These are phyloP conservation scores for Bicyclus anynana DNA, from an alignment of 1,140 invertebrate genomes.

Conservation along the genomic window DNA sequence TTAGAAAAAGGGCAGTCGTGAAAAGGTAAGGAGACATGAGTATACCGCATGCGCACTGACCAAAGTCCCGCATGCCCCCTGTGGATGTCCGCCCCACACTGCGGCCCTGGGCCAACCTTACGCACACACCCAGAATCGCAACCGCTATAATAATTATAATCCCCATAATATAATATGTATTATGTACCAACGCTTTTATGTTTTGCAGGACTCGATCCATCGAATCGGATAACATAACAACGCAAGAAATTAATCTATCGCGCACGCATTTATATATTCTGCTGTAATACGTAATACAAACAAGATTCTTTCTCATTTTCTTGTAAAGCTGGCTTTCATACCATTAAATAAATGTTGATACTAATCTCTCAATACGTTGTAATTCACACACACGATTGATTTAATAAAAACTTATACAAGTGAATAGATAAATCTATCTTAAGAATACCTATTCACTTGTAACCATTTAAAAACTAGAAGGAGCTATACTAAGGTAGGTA, in stretches of 20 bases:
- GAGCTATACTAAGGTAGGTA: neutral
- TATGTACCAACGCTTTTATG: slow-evolving; percentile 14
- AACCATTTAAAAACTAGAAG: neutral
- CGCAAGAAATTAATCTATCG: neutral
- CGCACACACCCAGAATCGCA: slow-evolving; percentile 3
- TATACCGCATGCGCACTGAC: slow-evolving; percentile 60
- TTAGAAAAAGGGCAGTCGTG: slow-evolving; percentile 89
- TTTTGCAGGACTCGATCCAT: slow-evolving; percentile 1
- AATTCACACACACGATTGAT: neutral
- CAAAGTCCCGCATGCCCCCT: slow-evolving; percentile 65
- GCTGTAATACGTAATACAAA: neutral
- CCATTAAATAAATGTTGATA: neutral
- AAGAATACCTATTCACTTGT: neutral
- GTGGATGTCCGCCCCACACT: slow-evolving; percentile 36
- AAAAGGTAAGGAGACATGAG: slow-evolving; percentile 83
- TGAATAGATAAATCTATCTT: too few species aligned
- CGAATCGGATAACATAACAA: neutral
- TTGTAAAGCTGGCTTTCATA: neutral
- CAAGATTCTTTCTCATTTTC: neutral
- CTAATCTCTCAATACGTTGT: neutral
- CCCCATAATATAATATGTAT: neutral
- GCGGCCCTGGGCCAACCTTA: slow-evolving; percentile 9
- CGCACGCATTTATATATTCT: neutral
- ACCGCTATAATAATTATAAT: slow-evolving; percentile 14
- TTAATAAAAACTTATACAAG: too few species aligned